Evolutionary conservation across 2,888 invertebrate genomes (phyloP).

Genomic region (Agrochola litura): DNA sequence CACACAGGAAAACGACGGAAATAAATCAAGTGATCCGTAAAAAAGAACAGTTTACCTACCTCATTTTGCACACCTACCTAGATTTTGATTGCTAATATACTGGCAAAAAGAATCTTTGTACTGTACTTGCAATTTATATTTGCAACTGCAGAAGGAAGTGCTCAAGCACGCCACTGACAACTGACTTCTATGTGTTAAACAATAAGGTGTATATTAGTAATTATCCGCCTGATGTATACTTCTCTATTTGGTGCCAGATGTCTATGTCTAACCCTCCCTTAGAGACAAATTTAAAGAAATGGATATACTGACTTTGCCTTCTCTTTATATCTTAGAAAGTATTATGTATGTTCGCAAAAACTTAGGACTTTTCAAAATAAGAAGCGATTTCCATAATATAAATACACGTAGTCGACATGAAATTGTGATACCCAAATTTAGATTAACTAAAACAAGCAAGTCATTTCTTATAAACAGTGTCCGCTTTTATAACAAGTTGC

Average conservation of each 20-base stretch:
- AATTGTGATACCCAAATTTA: no score
- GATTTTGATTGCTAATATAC: neutral
- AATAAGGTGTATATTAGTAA: neutral
- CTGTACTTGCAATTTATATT: neutral
- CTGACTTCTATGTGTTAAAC: neutral
- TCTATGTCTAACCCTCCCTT: neutral
- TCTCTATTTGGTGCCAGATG: neutral
- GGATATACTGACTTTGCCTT: no score
- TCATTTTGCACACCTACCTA: neutral
- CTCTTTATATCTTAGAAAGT: no score
- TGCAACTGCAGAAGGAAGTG: neutral
- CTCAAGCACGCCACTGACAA: no score
- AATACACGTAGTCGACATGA: no score
- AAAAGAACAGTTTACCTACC: constrained; percentile 1
- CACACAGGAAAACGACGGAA: constrained; percentile 3
- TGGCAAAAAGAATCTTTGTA: neutral
- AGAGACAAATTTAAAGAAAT: no score
- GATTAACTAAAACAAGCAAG: no score
- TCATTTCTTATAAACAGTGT: no score
- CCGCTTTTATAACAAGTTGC: no score
- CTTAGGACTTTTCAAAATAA: no score
- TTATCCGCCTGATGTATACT: neutral
- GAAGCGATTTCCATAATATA: no score
- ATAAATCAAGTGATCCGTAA: constrained; percentile 28
- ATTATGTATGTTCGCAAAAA: no score